A percentile compares a stretch with the other conserved stretches of the same genome.
phyloP scores from a whole-genome alignment of 2,888 invertebrate species.

The Nephrotoma flavescens region DNA sequence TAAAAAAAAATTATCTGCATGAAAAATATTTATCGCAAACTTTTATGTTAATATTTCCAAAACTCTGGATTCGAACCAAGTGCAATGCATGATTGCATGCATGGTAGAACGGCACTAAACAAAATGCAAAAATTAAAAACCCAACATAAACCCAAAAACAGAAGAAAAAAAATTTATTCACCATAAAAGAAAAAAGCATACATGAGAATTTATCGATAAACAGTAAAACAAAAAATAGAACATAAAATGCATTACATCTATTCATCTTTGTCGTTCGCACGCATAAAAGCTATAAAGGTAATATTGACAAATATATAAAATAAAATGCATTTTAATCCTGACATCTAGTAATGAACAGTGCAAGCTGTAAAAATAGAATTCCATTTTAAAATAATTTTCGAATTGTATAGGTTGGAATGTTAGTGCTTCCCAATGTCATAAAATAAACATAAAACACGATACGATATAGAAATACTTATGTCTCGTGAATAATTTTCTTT shows the following conservation, averaged over 20 bases:
- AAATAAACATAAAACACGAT: not conserved
- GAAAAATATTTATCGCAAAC: not conserved
- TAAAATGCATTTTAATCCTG: not conserved
- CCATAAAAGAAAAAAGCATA: not conserved
- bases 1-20: not conserved
- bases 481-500: not conserved
- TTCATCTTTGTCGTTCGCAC: not conserved
- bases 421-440: not conserved
- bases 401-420: not conserved
- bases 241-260: not conserved
- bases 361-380: not conserved
- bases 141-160: not conserved
- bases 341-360: slow-evolving; percentile 1
- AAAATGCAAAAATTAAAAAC: not conserved
- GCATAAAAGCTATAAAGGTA: not conserved
- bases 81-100: not conserved
- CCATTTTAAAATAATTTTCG: not conserved
- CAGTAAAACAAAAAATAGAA: not conserved
- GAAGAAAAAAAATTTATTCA: not conserved
- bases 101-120: not conserved
- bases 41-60: not conserved
- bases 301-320: not conserved
- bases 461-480: too few relatives aligned
- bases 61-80: not conserved
- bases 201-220: not conserved